Conservation (phyloP, 2,888 invertebrate genomes). For the Platycnemis pennipes region DNA sequence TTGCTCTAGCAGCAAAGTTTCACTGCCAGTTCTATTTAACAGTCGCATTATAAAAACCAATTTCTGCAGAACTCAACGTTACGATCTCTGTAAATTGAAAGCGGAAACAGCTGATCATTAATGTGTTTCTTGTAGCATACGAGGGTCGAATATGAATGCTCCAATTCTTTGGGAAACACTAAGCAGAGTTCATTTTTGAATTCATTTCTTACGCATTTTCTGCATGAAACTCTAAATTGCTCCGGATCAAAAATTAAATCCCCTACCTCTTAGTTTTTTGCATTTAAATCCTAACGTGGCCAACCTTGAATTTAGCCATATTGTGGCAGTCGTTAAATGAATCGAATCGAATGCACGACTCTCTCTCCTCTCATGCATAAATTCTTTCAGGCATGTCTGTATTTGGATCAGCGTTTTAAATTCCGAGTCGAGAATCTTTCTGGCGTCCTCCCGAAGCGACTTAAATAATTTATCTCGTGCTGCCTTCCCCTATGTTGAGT, state of each 20-base stretch:
- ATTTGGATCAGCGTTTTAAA: background rate
- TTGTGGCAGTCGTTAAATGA: background rate
- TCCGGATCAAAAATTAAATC: background rate
- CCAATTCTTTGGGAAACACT: too few relatives aligned
- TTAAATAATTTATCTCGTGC: conserved; percentile 18
- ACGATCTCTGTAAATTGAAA: too few relatives aligned
- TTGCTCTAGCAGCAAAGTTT: too few relatives aligned
- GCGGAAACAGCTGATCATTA: too few relatives aligned
- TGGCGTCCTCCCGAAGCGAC: background rate
- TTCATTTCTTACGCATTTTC: too few relatives aligned
- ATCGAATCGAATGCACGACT: background rate
- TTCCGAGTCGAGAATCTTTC: background rate
- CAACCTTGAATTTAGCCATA: background rate
- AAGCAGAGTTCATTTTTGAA: too few relatives aligned
- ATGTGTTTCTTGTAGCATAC: too few relatives aligned
- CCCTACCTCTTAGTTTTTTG: background rate
- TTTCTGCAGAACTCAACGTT: too few relatives aligned
- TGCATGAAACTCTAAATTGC: too few relatives aligned
- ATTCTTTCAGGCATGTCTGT: background rate
- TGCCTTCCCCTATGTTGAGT: background rate
- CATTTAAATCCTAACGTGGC: background rate
- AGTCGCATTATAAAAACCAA: too few relatives aligned
- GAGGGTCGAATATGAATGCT: too few relatives aligned
- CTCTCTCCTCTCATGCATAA: background rate
- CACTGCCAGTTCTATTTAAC: too few relatives aligned